Conservation (phyloP, 2,113 vertebrate species). For the Oxyura jamaicensis region DNA sequence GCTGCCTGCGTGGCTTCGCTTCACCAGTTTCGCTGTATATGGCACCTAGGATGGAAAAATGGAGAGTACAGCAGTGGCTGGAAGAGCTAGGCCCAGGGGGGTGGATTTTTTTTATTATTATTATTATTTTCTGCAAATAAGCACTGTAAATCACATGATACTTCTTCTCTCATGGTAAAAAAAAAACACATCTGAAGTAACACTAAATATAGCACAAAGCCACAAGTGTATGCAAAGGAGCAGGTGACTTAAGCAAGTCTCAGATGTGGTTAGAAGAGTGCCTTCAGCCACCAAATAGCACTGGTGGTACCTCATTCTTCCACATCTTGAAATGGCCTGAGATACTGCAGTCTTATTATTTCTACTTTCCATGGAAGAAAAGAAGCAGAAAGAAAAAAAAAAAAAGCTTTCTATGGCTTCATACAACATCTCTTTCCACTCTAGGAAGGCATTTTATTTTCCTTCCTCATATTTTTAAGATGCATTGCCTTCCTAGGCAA, state of each 20-base stretch:
- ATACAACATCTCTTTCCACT: not conserved
- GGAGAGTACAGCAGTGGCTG: not conserved
- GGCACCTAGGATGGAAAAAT: slow-evolving; percentile 6
- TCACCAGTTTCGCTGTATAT: slow-evolving; percentile 25
- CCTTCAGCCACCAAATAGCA: not conserved
- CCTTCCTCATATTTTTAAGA: not conserved
- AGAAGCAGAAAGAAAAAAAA: not conserved
- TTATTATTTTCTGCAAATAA: not conserved
- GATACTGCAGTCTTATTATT: not conserved
- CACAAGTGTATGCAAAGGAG: not conserved
- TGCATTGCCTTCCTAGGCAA: not conserved
- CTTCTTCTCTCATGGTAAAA: not conserved
- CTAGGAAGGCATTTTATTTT: not conserved
- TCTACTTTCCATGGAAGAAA: not conserved
- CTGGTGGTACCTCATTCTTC: not conserved
- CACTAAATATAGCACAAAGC: not conserved
- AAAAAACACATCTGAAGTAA: not conserved
- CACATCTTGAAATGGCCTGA: not conserved
- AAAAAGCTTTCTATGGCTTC: not conserved
- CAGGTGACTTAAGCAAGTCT: not conserved
- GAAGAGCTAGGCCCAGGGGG: not conserved
- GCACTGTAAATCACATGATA: not conserved
- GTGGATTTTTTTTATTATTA: not conserved
- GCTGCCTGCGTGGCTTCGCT: not conserved
- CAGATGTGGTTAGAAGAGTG: not conserved